Conservation (phyloP, 1,140 invertebrate species). For the Lepeophtheirus salmonis region DNA sequence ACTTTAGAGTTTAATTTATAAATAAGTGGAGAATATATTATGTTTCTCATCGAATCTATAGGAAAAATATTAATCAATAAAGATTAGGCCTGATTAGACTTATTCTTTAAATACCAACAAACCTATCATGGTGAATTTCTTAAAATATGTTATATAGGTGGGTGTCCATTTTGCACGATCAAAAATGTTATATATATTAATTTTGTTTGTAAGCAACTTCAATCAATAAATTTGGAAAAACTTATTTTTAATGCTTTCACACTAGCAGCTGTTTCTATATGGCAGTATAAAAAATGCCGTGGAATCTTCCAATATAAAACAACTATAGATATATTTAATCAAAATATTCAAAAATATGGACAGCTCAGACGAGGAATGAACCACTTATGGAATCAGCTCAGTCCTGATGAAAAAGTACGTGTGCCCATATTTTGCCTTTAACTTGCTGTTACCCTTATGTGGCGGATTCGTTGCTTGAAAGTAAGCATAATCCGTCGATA, state of each 20-base stretch:
- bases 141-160: too few species aligned
- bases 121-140: too few species aligned
- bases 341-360: constrained; percentile 26
- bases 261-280: constrained; percentile 52
- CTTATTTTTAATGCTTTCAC: constrained; percentile 51
- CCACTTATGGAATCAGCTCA: constrained; percentile 50
- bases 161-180: too few species aligned
- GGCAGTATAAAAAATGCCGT: constrained; percentile 68
- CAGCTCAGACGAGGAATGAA: constrained; percentile 38
- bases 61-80: too few species aligned
- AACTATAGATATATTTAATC: constrained; percentile 20
- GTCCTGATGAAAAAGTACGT: constrained; percentile 55
- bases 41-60: too few species aligned
- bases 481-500: constrained; percentile 56
- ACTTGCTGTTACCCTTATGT: constrained; percentile 55
- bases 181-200: too few species aligned
- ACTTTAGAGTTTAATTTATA: too few species aligned
- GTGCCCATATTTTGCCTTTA: constrained; percentile 57
- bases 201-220: too few species aligned
- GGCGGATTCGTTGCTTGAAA: constrained; percentile 52
- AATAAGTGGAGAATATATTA: too few species aligned
- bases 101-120: too few species aligned
- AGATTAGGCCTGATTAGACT: too few species aligned
- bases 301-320: constrained; percentile 24
- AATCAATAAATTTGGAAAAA: too few species aligned